Evolutionary conservation across 1,140 invertebrate species (phyloP), one percentile per base, ranked within the genome.

Genomic region (Lerema accius): DNA sequence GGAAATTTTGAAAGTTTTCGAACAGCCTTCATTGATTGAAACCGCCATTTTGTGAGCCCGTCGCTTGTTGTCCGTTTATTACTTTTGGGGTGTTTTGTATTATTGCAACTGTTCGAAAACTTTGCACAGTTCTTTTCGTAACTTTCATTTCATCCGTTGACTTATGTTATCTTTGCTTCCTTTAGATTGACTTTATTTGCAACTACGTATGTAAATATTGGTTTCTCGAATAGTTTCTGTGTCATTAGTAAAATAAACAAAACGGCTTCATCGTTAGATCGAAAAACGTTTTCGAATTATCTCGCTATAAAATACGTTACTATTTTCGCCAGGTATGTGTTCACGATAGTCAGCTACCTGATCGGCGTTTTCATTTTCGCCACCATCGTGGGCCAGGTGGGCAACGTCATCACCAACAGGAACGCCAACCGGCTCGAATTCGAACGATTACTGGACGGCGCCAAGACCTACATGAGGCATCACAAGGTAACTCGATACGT

Each of bases 331-430:
- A 99, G 98, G 92, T 99, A 98, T 91, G 93, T 98, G 76, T 99
- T 99, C 91, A 98, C 97, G 55, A 99, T 99, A 83, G 95, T 98
- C 69, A 98, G 97, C 91, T 99, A 99, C 91, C 93, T 99, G 67
- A 98, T 99, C 76, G 98, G 98, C 58, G 97, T 99, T 28, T 99
- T 99, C 92, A 98, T 99, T 84, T 99, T 99, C 89, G 97, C 98
- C n/a, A 99, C 97, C 9, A 98, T 99, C 78, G 98, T 99, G 13
- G 98, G 98, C 48, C 98, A 99, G 94, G 98, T 99, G 28, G 98
- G 98, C 56, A 99, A 98, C 90, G 97, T 99, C 69, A 99, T 99
- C 79, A 98, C 97, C 3, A 99, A 99, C 91, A 94, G 97, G 67
- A 99, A 99, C 86, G 98, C 98, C n/a, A 99, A 98, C 90, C 93